Percentiles rank a stretch among this genome's conserved stretches.
phyloP scores from a whole-genome alignment of 2,888 invertebrate species.

The Leistus spinibarbis region DNA sequence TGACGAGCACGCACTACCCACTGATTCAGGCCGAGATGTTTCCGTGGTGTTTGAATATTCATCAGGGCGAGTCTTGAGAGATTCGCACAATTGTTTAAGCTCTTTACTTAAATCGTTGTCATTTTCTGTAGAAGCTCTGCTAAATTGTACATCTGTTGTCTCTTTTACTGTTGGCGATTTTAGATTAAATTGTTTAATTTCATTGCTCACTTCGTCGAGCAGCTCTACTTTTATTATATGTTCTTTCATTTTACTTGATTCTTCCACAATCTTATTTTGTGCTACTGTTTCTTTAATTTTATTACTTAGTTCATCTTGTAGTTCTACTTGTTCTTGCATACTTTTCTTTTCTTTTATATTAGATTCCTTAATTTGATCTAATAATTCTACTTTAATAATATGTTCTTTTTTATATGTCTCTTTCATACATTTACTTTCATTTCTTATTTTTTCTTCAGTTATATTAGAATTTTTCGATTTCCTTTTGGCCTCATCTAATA shows the following conservation, averaged over 20 bases:
- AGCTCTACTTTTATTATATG: not conserved
- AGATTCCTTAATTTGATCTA: not conserved
- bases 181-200: constrained; percentile 2
- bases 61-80: constrained; percentile 4
- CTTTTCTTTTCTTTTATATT: not conserved
- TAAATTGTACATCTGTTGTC: not conserved
- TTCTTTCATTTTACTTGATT: not conserved
- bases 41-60: constrained; percentile 16
- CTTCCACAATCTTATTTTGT: not conserved
- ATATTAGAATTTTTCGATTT: not conserved
- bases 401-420: not conserved
- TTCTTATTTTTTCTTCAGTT: not conserved
- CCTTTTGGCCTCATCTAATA: not conserved
- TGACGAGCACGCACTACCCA: constrained; percentile 56
- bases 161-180: not conserved
- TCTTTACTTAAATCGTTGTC: constrained; percentile 38
- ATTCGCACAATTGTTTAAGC: constrained; percentile 16
- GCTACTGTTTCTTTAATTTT: not conserved
- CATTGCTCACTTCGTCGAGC: constrained; percentile 2
- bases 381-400: not conserved
- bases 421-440: not conserved
- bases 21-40: constrained; percentile 41
- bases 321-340: not conserved
- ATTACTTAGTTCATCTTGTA: not conserved
- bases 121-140: not conserved